Conservation (phyloP, 2,888 invertebrate genomes). For the Neoitamus cyanurus region DNA sequence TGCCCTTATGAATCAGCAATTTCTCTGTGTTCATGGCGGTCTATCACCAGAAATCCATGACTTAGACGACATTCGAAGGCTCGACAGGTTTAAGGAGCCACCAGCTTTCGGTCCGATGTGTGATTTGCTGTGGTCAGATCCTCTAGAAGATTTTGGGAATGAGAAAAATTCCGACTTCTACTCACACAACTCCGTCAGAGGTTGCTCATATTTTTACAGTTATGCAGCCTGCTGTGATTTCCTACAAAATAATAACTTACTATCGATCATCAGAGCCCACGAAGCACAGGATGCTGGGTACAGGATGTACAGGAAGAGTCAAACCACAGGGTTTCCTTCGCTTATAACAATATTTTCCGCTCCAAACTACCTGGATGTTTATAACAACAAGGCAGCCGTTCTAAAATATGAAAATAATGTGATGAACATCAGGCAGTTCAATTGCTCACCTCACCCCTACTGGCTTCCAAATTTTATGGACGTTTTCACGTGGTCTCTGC, state of each 20-base stretch:
- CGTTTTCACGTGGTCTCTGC: slow-evolving; percentile 99
- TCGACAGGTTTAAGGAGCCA: slow-evolving; percentile 99
- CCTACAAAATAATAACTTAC: slow-evolving; percentile 98
- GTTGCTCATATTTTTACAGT: slow-evolving; percentile 99
- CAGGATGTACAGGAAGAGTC: slow-evolving; percentile 99
- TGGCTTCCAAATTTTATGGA: slow-evolving; percentile 99
- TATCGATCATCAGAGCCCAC: slow-evolving; percentile 99
- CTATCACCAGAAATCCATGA: slow-evolving; percentile 99
- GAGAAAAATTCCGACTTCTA: slow-evolving; percentile 98
- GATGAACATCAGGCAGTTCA: slow-evolving; percentile 99
- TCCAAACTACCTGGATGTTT: slow-evolving; percentile 99
- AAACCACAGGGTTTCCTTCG: slow-evolving; percentile 99
- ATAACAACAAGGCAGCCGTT: slow-evolving; percentile 99
- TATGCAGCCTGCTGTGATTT: slow-evolving; percentile 99
- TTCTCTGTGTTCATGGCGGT: slow-evolving; percentile 99
- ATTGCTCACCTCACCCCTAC: slow-evolving; percentile 99
- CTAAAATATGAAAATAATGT: slow-evolving; percentile 99
- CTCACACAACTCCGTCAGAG: slow-evolving; percentile 99
- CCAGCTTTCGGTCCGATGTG: slow-evolving; percentile 99
- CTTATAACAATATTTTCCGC: slow-evolving; percentile 99
- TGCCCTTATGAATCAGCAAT: slow-evolving; percentile 99
- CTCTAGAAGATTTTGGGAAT: slow-evolving; percentile 98
- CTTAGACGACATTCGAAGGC: slow-evolving; percentile 99
- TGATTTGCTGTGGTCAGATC: slow-evolving; percentile 99
- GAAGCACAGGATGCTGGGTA: slow-evolving; percentile 99